These are phyloP conservation scores for Drosophila anomelani DNA, from an alignment of 2,888 invertebrate species.

Conservation along the genomic window DNA sequence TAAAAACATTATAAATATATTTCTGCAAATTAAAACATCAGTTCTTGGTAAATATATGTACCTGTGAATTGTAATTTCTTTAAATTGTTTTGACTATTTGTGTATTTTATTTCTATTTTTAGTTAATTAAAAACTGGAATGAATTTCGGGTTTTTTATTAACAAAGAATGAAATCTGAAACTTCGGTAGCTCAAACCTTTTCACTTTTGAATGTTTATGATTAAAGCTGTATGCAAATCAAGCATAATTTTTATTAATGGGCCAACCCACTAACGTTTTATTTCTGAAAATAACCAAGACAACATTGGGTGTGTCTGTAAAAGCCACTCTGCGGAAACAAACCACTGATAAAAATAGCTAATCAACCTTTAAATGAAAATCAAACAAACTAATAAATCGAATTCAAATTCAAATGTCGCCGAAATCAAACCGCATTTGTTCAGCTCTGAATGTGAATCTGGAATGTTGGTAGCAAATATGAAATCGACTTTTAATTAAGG, in stretches of 20 bases:
- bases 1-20: not conserved
- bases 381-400: slow-evolving; percentile 17
- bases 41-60: not conserved
- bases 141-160: not conserved
- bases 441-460: slow-evolving; percentile 30
- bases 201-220: slow-evolving; percentile 7
- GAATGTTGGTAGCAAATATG: slow-evolving; percentile 72
- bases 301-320: slow-evolving; percentile 20
- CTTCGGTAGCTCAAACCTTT: slow-evolving; percentile 2
- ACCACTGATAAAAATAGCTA: slow-evolving; percentile 14
- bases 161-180: not conserved
- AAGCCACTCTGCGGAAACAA: not conserved
- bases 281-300: slow-evolving; percentile 1
- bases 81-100: not conserved
- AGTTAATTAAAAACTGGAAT: not conserved
- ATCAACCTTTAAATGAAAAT: slow-evolving; percentile 4
- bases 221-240: not conserved
- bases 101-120: not conserved
- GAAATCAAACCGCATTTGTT: slow-evolving; percentile 41
- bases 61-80: not conserved
- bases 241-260: not conserved
- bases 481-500: slow-evolving; percentile 80
- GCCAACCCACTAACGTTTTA: not conserved
- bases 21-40: not conserved
- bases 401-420: slow-evolving; percentile 40